Evolutionary conservation across 2,888 invertebrate genomes (phyloP).

Genomic region (Campoplex nolae): DNA sequence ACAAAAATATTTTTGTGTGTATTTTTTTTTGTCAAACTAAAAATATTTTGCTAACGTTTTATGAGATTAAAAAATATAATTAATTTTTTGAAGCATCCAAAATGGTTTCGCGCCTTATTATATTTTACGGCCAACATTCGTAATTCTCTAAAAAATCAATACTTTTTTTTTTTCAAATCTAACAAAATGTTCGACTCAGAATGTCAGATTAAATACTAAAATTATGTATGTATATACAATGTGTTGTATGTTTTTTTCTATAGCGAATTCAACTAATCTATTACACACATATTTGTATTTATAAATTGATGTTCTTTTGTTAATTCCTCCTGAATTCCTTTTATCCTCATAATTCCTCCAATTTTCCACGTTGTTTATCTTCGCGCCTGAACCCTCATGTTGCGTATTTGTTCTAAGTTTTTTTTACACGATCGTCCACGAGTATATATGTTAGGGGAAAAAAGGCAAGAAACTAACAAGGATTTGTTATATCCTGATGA

Average conservation of each 20-base stretch:
- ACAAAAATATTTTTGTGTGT: no score
- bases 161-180: neutral
- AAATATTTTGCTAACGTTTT: no score
- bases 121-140: neutral
- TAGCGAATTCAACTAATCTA: neutral
- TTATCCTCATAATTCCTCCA: slow-evolving; percentile 39
- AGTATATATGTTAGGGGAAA: neutral
- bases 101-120: no score
- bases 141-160: neutral
- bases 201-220: neutral
- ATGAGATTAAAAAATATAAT: no score
- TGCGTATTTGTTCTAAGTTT: slow-evolving; percentile 31
- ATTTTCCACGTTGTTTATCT: slow-evolving; percentile 27
- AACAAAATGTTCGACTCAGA: neutral
- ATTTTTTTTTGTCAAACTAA: no score
- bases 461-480: slow-evolving; percentile 2
- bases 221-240: neutral
- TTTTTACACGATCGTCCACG: slow-evolving; percentile 4
- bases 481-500: neutral
- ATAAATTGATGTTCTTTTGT: slow-evolving; percentile 29
- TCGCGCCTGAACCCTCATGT: slow-evolving; percentile 3
- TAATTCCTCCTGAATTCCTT: slow-evolving; percentile 17
- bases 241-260: neutral
- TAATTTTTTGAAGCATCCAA: no score
- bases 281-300: neutral